These are phyloP conservation scores for Drosophila punjabiensis DNA, from an alignment of 1,140 invertebrate species.

Conservation along the genomic window DNA sequence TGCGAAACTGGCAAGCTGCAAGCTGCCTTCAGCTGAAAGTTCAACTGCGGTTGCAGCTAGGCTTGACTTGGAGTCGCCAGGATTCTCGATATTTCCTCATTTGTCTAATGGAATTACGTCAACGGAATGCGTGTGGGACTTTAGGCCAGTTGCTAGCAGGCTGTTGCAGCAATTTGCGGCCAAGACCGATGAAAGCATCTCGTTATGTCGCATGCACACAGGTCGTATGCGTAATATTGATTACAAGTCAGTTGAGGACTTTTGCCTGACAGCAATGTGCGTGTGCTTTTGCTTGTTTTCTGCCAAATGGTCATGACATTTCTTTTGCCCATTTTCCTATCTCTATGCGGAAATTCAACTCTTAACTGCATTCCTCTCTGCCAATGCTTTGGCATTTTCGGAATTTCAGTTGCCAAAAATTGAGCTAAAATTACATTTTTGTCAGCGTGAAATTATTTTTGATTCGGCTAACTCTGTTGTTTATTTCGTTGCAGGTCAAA, in stretches of 20 bases:
- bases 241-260: constrained; percentile 12
- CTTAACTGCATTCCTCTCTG: constrained; percentile 22
- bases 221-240: constrained; percentile 63
- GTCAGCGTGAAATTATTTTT: constrained; percentile 16
- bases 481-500: constrained; percentile 60
- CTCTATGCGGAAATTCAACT: constrained; percentile 50
- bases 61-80: neutral
- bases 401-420: constrained; percentile 7
- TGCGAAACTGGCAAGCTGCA: constrained; percentile 7
- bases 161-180: constrained; percentile 10
- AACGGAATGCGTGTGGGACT: constrained; percentile 27
- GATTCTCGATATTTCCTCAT: constrained; percentile 16
- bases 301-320: constrained; percentile 39
- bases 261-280: neutral
- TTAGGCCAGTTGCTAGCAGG: neutral
- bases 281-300: neutral
- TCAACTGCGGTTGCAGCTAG: constrained; percentile 9
- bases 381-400: constrained; percentile 28
- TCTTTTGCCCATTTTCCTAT: constrained; percentile 11
- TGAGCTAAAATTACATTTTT: constrained; percentile 5
- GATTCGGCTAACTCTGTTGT: constrained; percentile 9
- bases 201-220: neutral
- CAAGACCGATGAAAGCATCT: constrained; percentile 8
- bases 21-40: constrained; percentile 7
- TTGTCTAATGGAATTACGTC: constrained; percentile 42